Conservation (phyloP, 2,797 vertebrate genomes). For the Enteromius mattozi region DNA sequence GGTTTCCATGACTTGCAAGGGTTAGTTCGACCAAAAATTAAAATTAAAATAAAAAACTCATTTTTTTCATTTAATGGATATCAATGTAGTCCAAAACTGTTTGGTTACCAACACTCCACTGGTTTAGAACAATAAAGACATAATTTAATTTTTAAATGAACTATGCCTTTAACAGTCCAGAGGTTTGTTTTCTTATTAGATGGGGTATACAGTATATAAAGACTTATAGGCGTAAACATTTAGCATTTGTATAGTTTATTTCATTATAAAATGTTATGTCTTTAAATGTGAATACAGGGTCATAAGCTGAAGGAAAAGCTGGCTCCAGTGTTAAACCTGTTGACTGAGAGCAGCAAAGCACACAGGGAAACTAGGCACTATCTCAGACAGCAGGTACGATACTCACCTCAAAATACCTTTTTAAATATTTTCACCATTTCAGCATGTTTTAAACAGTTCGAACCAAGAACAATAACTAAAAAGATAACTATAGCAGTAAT, state of each 20-base stretch:
- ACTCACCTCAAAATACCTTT: not conserved
- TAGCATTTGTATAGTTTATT: not conserved
- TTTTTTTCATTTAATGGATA: not conserved
- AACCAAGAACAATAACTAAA: not conserved
- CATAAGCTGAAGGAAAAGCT: conserved; percentile 78
- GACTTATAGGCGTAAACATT: not conserved
- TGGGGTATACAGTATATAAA: not conserved
- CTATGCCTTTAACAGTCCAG: not conserved
- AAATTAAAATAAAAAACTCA: too few relatives aligned
- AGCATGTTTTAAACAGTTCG: not conserved
- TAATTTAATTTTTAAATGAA: not conserved
- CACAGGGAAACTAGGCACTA: conserved; percentile 82
- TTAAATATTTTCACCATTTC: not conserved
- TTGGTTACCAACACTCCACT: not conserved
- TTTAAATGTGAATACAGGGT: conserved; percentile 64
- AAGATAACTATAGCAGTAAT: not conserved
- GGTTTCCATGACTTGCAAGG: not conserved
- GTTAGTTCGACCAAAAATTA: not conserved
- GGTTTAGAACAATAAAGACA: not conserved
- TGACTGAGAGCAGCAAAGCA: conserved; percentile 81
- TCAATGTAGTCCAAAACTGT: not conserved
- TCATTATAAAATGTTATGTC: conserved; percentile 4
- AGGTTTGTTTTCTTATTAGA: not conserved
- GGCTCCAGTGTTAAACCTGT: conserved; percentile 81
- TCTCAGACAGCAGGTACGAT: conserved; percentile 76